Evolutionary conservation across 2,113 vertebrate species (phyloP).

Genomic region (Aptenodytes forsteri): DNA sequence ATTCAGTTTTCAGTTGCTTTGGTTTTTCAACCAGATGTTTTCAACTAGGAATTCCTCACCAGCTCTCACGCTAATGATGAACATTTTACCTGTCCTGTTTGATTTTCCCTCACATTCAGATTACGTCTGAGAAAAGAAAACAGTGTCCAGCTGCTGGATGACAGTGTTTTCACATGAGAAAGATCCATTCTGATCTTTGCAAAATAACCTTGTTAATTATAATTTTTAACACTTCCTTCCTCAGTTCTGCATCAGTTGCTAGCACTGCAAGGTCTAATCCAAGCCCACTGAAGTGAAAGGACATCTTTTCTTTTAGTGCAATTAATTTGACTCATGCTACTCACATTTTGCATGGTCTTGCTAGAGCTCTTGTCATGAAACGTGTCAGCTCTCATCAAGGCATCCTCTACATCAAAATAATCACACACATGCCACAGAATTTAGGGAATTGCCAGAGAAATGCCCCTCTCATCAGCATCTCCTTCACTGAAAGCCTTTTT

Average conservation of each 20-base stretch:
- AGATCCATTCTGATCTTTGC: not conserved
- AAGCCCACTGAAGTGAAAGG: not conserved
- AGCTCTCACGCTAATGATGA: not conserved
- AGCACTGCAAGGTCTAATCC: not conserved
- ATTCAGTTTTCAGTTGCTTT: not conserved
- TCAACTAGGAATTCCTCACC: not conserved
- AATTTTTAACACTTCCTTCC: not conserved
- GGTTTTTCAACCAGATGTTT: not conserved
- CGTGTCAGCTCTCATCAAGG: not conserved
- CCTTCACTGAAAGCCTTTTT: not conserved
- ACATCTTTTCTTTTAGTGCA: not conserved
- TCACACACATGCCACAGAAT: not conserved
- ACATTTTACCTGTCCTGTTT: not conserved
- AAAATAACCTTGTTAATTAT: not conserved
- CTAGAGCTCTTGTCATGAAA: not conserved
- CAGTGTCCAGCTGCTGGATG: not conserved
- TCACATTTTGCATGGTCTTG: not conserved
- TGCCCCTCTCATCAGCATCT: not conserved
- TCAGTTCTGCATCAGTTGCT: not conserved
- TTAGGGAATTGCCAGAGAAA: not conserved
- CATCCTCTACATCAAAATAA: not conserved
- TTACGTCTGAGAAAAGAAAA: not conserved
- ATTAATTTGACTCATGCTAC: not conserved
- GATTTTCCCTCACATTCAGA: not conserved
- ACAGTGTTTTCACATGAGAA: not conserved